These are phyloP conservation scores for Archocentrus centrarchus DNA, from an alignment of 2,113 vertebrate species.

Conservation along the genomic window DNA sequence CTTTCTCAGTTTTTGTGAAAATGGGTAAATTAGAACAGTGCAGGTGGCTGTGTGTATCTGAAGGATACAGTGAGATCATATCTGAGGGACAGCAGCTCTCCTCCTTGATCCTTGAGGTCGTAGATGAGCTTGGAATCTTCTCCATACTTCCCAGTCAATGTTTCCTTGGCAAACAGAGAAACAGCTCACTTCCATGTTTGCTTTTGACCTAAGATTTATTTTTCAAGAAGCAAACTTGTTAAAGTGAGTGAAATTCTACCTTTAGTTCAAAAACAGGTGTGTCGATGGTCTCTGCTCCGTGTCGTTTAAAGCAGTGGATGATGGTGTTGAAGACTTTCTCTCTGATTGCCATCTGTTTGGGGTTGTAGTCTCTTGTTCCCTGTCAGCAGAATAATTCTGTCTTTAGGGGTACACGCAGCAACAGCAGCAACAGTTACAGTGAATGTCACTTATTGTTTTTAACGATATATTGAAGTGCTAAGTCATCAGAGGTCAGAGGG, in stretches of 20 bases:
- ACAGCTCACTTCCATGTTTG: background rate
- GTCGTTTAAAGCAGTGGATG: conserved; percentile 91
- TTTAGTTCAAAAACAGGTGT: conserved; percentile 98
- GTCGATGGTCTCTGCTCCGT: conserved; percentile 96
- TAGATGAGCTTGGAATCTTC: conserved; percentile 99
- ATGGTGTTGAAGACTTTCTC: conserved; percentile 91
- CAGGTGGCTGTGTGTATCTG: background rate
- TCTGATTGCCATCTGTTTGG: conserved; percentile 98
- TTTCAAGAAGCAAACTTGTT: background rate
- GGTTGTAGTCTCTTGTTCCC: conserved; percentile 95
- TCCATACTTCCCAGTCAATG: conserved; percentile 94
- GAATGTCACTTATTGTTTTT: background rate
- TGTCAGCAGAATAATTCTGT: background rate
- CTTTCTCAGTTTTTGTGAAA: background rate
- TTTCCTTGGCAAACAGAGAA: conserved; percentile 84
- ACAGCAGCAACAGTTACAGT: too few species aligned
- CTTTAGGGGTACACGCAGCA: background rate
- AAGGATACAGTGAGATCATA: conserved; percentile 99
- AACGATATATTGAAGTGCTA: too few species aligned
- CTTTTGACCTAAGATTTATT: too few species aligned
- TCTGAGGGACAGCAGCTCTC: conserved; percentile 94
- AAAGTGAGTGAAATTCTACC: conserved; percentile 70
- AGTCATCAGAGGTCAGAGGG: too few species aligned
- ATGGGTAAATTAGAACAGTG: background rate
- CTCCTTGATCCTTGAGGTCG: conserved; percentile 96